Percentiles rank a stretch among this genome's conserved stretches.
Conservation (phyloP, 2,113 vertebrate genomes). For the Nothobranchius furzeri region DNA sequence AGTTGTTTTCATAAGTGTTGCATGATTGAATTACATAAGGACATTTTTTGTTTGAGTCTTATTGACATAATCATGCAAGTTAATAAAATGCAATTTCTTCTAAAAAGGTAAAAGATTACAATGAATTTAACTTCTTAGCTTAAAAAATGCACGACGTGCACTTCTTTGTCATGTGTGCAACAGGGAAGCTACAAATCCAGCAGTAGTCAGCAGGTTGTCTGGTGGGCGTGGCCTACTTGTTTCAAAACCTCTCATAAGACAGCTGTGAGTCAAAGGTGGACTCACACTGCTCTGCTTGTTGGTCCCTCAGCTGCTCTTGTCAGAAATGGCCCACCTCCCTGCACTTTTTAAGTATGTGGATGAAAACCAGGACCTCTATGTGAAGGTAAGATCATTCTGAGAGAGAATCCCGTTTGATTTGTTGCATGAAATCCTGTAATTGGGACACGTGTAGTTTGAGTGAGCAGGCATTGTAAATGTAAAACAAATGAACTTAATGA, state of each 20-base stretch:
- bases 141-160: not conserved
- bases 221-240: conserved; percentile 39
- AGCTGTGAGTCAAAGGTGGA: not conserved
- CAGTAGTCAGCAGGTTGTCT: conserved; percentile 46
- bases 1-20: too few species aligned
- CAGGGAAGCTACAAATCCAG: conserved; percentile 7
- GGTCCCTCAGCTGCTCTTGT: conserved; percentile 37
- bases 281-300: conserved; percentile 30
- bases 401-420: not conserved
- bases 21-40: too few species aligned
- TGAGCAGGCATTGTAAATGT: not conserved
- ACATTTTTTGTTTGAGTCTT: too few species aligned
- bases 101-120: not conserved
- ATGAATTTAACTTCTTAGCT: not conserved
- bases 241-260: conserved; percentile 21
- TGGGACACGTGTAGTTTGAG: not conserved
- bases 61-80: too few species aligned
- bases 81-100: not conserved
- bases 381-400: conserved; percentile 79
- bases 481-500: not conserved
- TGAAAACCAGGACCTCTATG: conserved; percentile 88
- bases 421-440: not conserved
- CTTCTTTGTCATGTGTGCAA: not conserved
- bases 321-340: conserved; percentile 84
- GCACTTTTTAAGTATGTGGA: conserved; percentile 90